Percentiles rank a stretch among this genome's conserved stretches.
phyloP scores from a whole-genome alignment of 2,113 vertebrate genomes.

The Plectropomus leopardus region DNA sequence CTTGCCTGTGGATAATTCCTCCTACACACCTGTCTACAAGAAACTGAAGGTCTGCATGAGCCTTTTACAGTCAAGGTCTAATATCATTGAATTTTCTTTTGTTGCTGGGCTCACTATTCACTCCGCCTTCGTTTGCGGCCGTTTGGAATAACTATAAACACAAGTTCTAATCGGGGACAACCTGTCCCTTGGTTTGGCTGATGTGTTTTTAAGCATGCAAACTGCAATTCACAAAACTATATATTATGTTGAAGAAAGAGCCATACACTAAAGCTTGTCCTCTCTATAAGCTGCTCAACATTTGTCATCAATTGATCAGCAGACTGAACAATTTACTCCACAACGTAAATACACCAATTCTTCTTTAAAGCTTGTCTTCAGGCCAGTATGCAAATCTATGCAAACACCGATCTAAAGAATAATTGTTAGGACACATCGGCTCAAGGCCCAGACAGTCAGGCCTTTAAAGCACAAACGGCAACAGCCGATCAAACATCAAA shows the following conservation, averaged over 20 bases:
- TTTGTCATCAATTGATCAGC: conserved; percentile 55
- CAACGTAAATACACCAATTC: conserved; percentile 51
- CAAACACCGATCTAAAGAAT: conserved; percentile 63
- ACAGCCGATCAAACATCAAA: conserved; percentile 75
- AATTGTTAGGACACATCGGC: conserved; percentile 45
- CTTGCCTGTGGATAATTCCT: no score
- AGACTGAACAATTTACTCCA: conserved; percentile 48
- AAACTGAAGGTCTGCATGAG: no score
- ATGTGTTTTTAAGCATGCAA: neutral
- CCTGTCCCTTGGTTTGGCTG: neutral
- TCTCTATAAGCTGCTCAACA: conserved; percentile 3
- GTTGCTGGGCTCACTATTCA: neutral
- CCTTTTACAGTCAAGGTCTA: neutral
- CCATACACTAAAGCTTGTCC: neutral
- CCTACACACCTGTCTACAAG: no score
- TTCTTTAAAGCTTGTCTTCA: conserved; percentile 59
- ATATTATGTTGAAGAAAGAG: neutral
- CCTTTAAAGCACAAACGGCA: conserved; percentile 65
- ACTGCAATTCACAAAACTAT: neutral
- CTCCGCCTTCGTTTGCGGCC: neutral
- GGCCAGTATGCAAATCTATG: conserved; percentile 68
- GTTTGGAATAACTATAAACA: neutral
- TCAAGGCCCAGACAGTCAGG: conserved; percentile 47
- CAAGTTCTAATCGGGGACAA: neutral
- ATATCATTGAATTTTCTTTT: neutral